Conservation (phyloP, 2,888 invertebrate species). For the Cistogaster globosa region DNA sequence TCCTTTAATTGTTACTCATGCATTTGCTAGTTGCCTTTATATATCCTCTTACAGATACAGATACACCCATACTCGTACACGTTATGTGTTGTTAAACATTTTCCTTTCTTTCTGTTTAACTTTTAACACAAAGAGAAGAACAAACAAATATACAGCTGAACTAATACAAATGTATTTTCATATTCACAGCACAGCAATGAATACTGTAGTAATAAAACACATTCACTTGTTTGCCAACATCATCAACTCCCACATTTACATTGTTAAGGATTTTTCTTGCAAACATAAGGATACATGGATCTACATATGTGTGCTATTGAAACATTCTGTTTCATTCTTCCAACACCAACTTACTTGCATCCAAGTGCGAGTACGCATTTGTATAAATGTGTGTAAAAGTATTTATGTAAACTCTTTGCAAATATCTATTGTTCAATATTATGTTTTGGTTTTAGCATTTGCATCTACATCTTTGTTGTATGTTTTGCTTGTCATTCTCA, state of each 20-base stretch:
- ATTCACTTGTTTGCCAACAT: neutral
- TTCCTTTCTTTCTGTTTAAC: conserved; percentile 39
- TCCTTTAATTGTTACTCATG: conserved; percentile 29
- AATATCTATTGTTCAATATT: no score
- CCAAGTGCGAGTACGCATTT: neutral
- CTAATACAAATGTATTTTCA: conserved; percentile 3
- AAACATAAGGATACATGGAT: no score
- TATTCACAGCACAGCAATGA: neutral
- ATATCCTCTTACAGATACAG: neutral
- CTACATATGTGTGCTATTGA: no score
- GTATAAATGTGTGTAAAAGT: no score
- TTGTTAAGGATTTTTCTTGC: conserved; percentile 22
- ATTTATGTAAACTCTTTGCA: no score
- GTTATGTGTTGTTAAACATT: neutral
- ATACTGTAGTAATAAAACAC: neutral
- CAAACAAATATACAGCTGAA: conserved; percentile 22
- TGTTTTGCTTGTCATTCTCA: conserved; percentile 22
- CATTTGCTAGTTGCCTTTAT: conserved; percentile 2
- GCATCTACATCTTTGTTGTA: neutral
- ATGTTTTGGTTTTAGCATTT: no score
- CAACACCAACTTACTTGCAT: neutral
- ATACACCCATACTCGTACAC: conserved; percentile 2
- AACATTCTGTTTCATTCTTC: no score
- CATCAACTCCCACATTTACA: neutral
- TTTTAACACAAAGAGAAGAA: conserved; percentile 34